Base-by-base conservation (phyloP, 2,888 invertebrate species). In the Acleris literana region DNA sequence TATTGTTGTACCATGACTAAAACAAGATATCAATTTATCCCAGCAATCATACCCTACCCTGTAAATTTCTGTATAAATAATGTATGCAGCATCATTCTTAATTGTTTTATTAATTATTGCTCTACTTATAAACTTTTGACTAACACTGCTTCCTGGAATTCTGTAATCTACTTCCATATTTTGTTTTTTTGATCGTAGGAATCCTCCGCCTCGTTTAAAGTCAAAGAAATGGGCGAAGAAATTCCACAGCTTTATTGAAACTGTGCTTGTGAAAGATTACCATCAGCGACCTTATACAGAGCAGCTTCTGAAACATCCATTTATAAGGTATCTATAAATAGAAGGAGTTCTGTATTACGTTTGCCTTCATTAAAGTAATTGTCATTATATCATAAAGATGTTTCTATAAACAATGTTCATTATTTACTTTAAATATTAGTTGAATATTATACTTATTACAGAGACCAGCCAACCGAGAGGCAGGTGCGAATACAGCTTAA, bases 281-380 rank as follows among this genome's bases (percentile, higher is more conserved):
- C 99, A 99, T 88, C 98, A 98, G 93, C 94, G 99, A 83, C 99
- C 99, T 71, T 99, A 98, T 90, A 99, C 99, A 74, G 99, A 99
- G 90, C 97, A 99, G 88, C 94, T 99, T 73, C 93, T 99, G 74
- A 98, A 98, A 88, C 99, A 99, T 93, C 95, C 98, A 68, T 99
- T 99, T 90, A 99, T 99, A 82, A 96, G 93, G 93, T 93, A 79
- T 73, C 59, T 48, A 64, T 29, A 11, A 33, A 33, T 2, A 33
- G 33, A 33, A 33, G 33, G 33, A 33, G 9, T 33, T 33, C 9
- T 7, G 7, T 7, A 2, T 29, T 29, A 2, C 29, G 29, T 29
- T 29, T 29, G 7, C 13, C 5, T n/a, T n/a, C 25, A 52, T 22
- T n/a, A 25, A 17, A 52, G 29, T 7, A 9, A 29, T 39, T 39